These are phyloP conservation scores for Stichopus horrens DNA, from an alignment of 53 echinoderm and acorn worm genomes.

Conservation along the genomic window DNA sequence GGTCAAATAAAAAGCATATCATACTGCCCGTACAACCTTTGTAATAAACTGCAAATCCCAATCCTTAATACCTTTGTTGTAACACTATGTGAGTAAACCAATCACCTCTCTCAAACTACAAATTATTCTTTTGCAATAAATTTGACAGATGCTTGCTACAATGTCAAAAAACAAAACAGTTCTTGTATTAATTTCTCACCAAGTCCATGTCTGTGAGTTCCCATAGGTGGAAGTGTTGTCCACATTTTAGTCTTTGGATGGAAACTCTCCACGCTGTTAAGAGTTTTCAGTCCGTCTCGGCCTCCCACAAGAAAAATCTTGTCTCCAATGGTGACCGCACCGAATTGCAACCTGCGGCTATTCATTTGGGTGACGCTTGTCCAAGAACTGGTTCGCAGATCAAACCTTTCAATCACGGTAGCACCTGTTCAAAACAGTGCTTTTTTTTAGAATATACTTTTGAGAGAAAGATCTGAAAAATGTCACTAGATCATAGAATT, in stretches of 20 bases:
- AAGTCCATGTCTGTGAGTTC: constrained; percentile 93
- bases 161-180: too few relatives aligned
- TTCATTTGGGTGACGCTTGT: constrained; percentile 89
- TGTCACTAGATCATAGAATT: not conserved
- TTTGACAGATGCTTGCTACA: too few relatives aligned
- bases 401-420: constrained; percentile 92
- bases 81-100: too few relatives aligned
- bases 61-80: too few relatives aligned
- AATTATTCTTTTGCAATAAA: too few relatives aligned
- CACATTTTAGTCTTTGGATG: constrained; percentile 79
- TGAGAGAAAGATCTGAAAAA: not conserved
- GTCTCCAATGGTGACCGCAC: constrained; percentile 86
- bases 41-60: too few relatives aligned
- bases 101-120: too few relatives aligned
- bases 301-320: constrained; percentile 94
- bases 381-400: constrained; percentile 91
- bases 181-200: constrained; percentile 56
- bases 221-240: constrained; percentile 92
- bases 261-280: constrained; percentile 95
- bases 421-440: constrained; percentile 69
- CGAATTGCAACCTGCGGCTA: constrained; percentile 93
- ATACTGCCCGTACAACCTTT: too few relatives aligned
- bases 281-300: constrained; percentile 91
- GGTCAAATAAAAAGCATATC: too few relatives aligned
- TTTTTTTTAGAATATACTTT: not conserved